A percentile compares a stretch with the other conserved stretches of the same genome.
These are phyloP conservation scores for Agrilus cyanescens DNA, from an alignment of 2,888 invertebrate species.

Conservation along the genomic window DNA sequence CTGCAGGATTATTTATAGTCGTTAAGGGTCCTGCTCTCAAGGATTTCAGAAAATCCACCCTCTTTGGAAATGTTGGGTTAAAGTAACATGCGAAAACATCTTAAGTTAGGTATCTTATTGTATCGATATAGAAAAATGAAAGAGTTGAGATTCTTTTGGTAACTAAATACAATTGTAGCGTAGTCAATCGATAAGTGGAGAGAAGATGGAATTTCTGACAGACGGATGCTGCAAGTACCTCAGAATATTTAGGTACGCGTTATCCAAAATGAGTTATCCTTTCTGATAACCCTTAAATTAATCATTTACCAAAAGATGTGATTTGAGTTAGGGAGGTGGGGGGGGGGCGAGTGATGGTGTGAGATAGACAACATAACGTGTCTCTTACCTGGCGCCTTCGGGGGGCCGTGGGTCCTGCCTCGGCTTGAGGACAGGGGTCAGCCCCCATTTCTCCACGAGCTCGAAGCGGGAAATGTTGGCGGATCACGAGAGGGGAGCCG, in stretches of 20 bases:
- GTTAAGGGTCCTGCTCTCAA: too few relatives aligned
- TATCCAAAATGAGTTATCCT: background rate
- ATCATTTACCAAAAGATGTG: constrained; percentile 17
- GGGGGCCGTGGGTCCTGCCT: constrained; percentile 85
- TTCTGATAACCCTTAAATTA: background rate
- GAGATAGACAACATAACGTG: constrained; percentile 16
- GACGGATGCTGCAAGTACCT: too few relatives aligned
- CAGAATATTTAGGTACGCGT: background rate
- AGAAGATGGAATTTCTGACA: too few relatives aligned
- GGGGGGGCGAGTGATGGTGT: constrained; percentile 2
- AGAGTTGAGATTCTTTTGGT: too few relatives aligned
- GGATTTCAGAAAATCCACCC: too few relatives aligned
- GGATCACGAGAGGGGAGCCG: constrained; percentile 52
- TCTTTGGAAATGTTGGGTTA: too few relatives aligned
- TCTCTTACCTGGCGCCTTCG: constrained; percentile 58
- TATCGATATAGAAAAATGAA: too few relatives aligned
- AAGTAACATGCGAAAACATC: too few relatives aligned
- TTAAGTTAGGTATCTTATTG: too few relatives aligned
- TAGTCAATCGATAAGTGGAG: too few relatives aligned
- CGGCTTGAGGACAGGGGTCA: constrained; percentile 94
- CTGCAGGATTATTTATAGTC: too few relatives aligned
- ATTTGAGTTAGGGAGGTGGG: constrained; percentile 6
- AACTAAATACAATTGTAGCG: too few relatives aligned
- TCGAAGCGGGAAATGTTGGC: constrained; percentile 96
- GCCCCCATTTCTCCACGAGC: constrained; percentile 96